Evolutionary conservation across 2,888 invertebrate species (phyloP).

Genomic region (Villa cingulata): DNA sequence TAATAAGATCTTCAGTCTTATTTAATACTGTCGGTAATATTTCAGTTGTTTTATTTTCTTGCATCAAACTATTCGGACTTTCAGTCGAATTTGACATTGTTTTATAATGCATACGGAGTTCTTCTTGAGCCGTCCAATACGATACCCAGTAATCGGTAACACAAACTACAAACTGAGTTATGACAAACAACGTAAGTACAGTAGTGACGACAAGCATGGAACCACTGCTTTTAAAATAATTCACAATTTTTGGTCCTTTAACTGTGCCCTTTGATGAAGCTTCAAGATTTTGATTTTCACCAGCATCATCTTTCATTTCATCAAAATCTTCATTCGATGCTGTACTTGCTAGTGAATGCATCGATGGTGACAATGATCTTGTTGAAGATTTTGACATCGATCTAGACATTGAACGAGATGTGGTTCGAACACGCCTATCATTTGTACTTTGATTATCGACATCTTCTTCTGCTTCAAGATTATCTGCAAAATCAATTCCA

Average conservation of each 20-base stretch:
- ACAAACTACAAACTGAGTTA: slow-evolving; percentile 48
- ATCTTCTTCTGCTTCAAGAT: slow-evolving; percentile 33
- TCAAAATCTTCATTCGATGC: slow-evolving; percentile 1
- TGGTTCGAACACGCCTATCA: slow-evolving; percentile 5
- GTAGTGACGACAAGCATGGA: slow-evolving; percentile 35
- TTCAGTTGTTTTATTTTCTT: not conserved
- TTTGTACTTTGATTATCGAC: slow-evolving; percentile 21
- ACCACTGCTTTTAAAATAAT: slow-evolving; percentile 43
- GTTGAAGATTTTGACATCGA: slow-evolving; percentile 9
- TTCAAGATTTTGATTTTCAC: slow-evolving; percentile 26
- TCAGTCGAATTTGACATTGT: not conserved
- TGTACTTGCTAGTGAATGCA: slow-evolving; percentile 4
- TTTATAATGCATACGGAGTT: slow-evolving; percentile 14
- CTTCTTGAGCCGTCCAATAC: slow-evolving; percentile 40
- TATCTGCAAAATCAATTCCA: slow-evolving; percentile 39
- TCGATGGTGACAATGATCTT: slow-evolving; percentile 9
- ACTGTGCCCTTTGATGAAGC: slow-evolving; percentile 35
- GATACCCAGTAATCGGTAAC: slow-evolving; percentile 56
- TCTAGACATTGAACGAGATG: slow-evolving; percentile 6
- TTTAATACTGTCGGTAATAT: not conserved
- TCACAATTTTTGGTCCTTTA: slow-evolving; percentile 32
- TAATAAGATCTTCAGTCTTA: not conserved
- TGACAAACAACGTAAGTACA: slow-evolving; percentile 35
- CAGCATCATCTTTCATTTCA: slow-evolving; percentile 20
- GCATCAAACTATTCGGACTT: not conserved